Evolutionary conservation across 2,888 invertebrate species (phyloP).

Genomic region (Heliconius cydno): DNA sequence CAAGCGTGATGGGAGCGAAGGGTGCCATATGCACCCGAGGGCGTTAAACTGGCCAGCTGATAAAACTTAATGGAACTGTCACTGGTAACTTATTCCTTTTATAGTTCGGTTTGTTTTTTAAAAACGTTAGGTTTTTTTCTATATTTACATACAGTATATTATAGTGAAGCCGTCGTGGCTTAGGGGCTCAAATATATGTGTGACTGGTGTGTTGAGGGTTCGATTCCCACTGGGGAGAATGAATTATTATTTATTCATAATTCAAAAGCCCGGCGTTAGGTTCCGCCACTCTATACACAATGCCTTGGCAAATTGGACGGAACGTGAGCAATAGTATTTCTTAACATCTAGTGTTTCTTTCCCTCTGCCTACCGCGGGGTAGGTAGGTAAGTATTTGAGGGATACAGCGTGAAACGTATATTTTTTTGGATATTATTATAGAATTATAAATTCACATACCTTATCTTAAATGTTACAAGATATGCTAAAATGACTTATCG

Average conservation of each 20-base stretch:
- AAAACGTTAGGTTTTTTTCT: neutral
- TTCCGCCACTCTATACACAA: too few species aligned
- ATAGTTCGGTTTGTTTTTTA: slow-evolving; percentile 1
- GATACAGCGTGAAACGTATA: too few species aligned
- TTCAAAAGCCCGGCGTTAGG: too few species aligned
- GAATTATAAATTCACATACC: neutral
- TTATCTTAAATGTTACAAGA: neutral
- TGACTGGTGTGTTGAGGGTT: neutral
- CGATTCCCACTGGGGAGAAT: too few species aligned
- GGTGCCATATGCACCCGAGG: slow-evolving; percentile 38
- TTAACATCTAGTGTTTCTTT: too few species aligned
- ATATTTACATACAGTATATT: neutral
- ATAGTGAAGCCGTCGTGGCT: neutral
- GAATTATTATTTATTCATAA: too few species aligned
- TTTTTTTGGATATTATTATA: neutral
- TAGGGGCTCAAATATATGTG: too few species aligned
- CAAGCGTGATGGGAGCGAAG: slow-evolving; percentile 33
- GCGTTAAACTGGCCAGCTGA: slow-evolving; percentile 39
- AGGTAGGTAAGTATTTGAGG: too few species aligned
- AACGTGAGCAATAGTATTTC: too few species aligned
- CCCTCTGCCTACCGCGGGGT: too few species aligned
- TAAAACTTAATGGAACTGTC: slow-evolving; percentile 32
- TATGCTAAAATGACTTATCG: neutral
- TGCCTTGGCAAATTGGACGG: too few species aligned
- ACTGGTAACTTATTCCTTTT: slow-evolving; percentile 15